Evolutionary conservation across 1,140 invertebrate species (phyloP).

Genomic region (Drosophila varians): DNA sequence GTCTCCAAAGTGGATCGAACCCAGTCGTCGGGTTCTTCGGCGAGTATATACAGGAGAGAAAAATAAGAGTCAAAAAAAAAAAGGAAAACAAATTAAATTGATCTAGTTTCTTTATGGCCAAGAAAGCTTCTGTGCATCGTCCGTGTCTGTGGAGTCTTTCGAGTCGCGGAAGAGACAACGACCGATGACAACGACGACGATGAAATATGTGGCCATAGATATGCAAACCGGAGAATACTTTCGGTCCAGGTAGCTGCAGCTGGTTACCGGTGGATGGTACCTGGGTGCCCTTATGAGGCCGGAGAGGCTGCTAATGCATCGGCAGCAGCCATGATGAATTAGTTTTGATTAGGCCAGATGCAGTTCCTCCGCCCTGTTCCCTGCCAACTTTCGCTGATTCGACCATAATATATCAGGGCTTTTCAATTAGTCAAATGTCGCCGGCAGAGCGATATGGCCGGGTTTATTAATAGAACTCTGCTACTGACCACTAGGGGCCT

Average conservation of each 20-base stretch:
- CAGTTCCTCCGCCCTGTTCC: slow-evolving; percentile 15
- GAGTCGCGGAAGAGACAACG: slow-evolving; percentile 39
- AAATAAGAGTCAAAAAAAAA: slow-evolving; percentile 34
- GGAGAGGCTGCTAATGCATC: slow-evolving; percentile 66
- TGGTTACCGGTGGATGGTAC: slow-evolving; percentile 6
- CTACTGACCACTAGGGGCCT: slow-evolving; percentile 31
- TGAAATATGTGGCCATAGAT: slow-evolving; percentile 79
- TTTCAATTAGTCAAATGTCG: slow-evolving; percentile 81
- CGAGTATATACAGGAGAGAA: not conserved
- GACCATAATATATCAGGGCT: slow-evolving; percentile 62
- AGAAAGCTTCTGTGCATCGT: slow-evolving; percentile 71
- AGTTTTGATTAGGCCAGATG: slow-evolving; percentile 73
- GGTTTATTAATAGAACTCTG: slow-evolving; percentile 67
- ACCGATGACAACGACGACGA: slow-evolving; percentile 53
- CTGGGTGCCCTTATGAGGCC: slow-evolving; percentile 26
- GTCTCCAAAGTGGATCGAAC: slow-evolving; percentile 56
- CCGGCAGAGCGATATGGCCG: slow-evolving; percentile 57
- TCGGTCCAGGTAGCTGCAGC: slow-evolving; percentile 25
- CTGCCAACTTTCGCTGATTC: slow-evolving; percentile 70
- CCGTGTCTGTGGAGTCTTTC: not conserved
- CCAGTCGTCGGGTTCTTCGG: not conserved
- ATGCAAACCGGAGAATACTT: slow-evolving; percentile 41
- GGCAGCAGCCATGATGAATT: slow-evolving; percentile 79
- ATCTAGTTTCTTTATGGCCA: slow-evolving; percentile 82
- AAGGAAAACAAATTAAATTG: slow-evolving; percentile 78